Percentiles rank a stretch among this genome's conserved stretches.
Evolutionary conservation across 2,113 vertebrate genomes (phyloP).

Genomic region (Geococcyx californianus): DNA sequence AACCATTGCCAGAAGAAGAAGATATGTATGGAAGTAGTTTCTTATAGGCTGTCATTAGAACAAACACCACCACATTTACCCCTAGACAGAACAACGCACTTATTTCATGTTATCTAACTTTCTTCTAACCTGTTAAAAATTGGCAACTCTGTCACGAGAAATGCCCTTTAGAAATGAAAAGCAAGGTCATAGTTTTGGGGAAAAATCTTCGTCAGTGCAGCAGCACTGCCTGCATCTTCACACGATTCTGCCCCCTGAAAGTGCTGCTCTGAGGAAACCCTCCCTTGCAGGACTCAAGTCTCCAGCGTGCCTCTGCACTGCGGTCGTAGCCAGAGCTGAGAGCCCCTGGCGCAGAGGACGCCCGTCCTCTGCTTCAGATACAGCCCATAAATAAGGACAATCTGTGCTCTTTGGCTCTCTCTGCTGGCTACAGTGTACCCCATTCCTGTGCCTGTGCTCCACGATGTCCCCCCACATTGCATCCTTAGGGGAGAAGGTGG

Average conservation of each 20-base stretch:
- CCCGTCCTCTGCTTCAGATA: not conserved
- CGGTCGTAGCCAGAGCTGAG: fast-evolving
- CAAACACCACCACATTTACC: not conserved
- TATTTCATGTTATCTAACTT: not conserved
- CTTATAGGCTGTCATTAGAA: not conserved
- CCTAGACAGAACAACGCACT: not conserved
- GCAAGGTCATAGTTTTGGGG: not conserved
- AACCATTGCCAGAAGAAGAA: not conserved
- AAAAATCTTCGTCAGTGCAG: not conserved
- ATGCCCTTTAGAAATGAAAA: not conserved
- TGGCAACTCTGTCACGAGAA: not conserved
- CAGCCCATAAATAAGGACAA: not conserved
- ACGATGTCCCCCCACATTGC: not conserved
- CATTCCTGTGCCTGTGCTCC: not conserved
- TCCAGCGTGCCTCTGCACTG: not conserved
- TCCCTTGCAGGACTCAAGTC: not conserved
- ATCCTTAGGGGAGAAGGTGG: not conserved
- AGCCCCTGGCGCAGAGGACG: not conserved
- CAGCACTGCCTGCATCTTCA: not conserved
- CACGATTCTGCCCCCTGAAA: fast-evolving
- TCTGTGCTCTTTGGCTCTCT: slow-evolving; percentile 55
- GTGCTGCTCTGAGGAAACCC: not conserved
- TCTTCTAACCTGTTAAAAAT: not conserved
- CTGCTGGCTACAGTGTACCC: slow-evolving; percentile 51
- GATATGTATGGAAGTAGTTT: not conserved